phyloP scores from a whole-genome alignment of 2,888 invertebrate species.

The Rhodophaea formosa region DNA sequence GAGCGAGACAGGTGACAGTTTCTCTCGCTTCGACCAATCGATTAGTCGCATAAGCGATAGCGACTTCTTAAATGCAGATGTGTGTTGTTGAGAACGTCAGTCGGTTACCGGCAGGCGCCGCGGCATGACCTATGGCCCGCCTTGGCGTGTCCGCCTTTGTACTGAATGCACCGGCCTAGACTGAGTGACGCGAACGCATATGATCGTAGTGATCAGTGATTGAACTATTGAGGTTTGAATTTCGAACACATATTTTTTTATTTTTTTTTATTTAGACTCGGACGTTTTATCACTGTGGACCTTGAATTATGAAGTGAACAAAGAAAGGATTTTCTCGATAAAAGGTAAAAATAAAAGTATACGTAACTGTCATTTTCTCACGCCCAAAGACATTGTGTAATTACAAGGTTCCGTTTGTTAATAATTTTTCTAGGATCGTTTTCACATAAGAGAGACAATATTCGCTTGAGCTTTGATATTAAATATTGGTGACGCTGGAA shows the following conservation, averaged over 20 bases:
- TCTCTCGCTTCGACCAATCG: conserved; percentile 78
- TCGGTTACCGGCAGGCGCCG: conserved; percentile 68
- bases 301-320: conserved; percentile 71
- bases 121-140: conserved; percentile 55
- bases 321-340: conserved; percentile 63
- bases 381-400: background rate
- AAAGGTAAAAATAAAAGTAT: conserved; percentile 58
- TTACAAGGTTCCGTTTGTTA: too few relatives aligned
- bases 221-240: conserved; percentile 21
- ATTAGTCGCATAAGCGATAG: conserved; percentile 81
- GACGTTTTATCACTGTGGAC: conserved; percentile 58
- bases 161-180: conserved; percentile 53
- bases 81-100: conserved; percentile 78
- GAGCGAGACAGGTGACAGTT: conserved; percentile 65
- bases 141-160: conserved; percentile 58
- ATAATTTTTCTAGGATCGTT: conserved; percentile 7
- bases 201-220: conserved; percentile 38
- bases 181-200: conserved; percentile 48
- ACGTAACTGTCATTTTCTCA: background rate
- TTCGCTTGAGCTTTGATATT: conserved; percentile 22
- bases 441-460: conserved; percentile 18
- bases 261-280: conserved; percentile 33
- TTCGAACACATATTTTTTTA: conserved; percentile 25
- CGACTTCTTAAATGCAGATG: conserved; percentile 82
- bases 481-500: background rate